phyloP scores from a whole-genome alignment of 2,888 invertebrate species.

The Ennomos erosarius region DNA sequence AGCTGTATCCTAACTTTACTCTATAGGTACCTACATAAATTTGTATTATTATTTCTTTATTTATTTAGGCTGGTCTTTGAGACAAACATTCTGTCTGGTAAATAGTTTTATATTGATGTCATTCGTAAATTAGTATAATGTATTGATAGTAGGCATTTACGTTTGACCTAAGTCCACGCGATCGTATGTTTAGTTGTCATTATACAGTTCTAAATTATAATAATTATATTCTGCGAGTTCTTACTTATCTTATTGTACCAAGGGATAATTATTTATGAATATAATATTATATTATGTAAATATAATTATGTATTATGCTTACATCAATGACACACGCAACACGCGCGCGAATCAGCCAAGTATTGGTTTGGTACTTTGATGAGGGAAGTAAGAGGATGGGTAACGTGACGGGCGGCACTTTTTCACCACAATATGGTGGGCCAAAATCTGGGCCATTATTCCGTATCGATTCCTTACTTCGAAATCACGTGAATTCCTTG shows the following conservation, averaged over 20 bases:
- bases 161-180: conserved; percentile 42
- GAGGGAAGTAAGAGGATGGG: too few relatives aligned
- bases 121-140: conserved; percentile 43
- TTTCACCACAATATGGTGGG: too few relatives aligned
- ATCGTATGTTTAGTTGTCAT: conserved; percentile 34
- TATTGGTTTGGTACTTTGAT: too few relatives aligned
- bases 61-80: neutral
- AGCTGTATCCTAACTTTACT: too few relatives aligned
- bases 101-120: conserved; percentile 28
- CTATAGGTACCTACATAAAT: too few relatives aligned
- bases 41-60: too few relatives aligned
- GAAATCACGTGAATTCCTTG: too few relatives aligned
- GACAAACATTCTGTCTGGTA: neutral
- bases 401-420: too few relatives aligned
- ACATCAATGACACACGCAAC: conserved; percentile 56
- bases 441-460: too few relatives aligned
- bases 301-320: conserved; percentile 42
- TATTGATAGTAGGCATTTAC: conserved; percentile 38
- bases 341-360: conserved; percentile 38
- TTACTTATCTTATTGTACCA: neutral
- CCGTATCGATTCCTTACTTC: too few relatives aligned
- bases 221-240: neutral
- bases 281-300: too few relatives aligned
- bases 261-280: too few relatives aligned
- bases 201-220: neutral